Evolutionary conservation across 2,797 vertebrate genomes (phyloP), one percentile per base, ranked within the genome.

Genomic region (Etheostoma nigrum): DNA sequence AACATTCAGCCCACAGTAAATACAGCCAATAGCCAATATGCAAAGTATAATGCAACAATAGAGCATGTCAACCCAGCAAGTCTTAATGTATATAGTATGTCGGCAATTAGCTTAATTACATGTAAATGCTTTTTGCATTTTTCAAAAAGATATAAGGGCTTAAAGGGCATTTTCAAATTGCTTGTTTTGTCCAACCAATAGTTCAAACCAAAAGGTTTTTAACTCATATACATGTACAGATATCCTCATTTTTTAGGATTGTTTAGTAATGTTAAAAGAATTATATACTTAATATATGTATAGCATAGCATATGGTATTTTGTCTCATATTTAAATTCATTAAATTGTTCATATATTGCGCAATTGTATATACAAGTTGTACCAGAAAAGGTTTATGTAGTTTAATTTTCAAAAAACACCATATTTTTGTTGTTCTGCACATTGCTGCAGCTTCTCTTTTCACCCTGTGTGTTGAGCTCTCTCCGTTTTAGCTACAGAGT

Each of bases 1-100:
- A 68, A 86, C 51, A 66, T 58, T 67, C 47, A 63, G 54, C n/a
- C 72, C 51, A 63, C 15, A 63, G 60, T 40, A 36, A 2, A 21
- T 62, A 45, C 27, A 55, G 27, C 19, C 5, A 15, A 63, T 74
- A 74, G 67, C 45, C 25, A 62, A 30, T 40, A 53, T 21, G 47
- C 21, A 48, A 53, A 75, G 53, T n/a, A n/a, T 47, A 58, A 59
- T 15, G 18, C 25, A 78, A 18, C 16, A 57, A 40, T 30, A 57
- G 40, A 15, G 51, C n/a, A 11, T 18, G 42, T 40, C 33, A 71
- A 27, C 16, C 42, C 19, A 19, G 27, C 49, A 53, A 15, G 9
- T 33, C n/a, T 52, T 30, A 25, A 44, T 44, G 7, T 33, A 42
- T 33, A 42, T 57, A 40, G 18, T 36, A 42, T 47, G 27, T 42